Evolutionary conservation across 1,140 invertebrate genomes (phyloP), one percentile per base, ranked within the genome.

Genomic region (Chionoecetes opilio): DNA sequence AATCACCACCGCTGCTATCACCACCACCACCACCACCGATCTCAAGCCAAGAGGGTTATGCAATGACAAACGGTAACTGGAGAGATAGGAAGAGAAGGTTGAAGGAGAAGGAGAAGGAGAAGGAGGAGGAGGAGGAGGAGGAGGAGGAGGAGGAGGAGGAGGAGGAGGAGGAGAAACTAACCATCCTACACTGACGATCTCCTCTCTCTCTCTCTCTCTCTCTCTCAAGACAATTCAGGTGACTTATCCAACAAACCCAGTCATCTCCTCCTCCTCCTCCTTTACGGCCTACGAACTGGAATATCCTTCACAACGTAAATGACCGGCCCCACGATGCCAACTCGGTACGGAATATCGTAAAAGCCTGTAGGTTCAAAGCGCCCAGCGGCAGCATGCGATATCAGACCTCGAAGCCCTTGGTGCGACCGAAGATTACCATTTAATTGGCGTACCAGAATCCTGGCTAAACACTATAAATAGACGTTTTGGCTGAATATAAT

Each of bases 171-270:
- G 17, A 21, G 63, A n/a, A n/a, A 26, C 63, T 75, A n/a, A 75
- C 5, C n/a, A n/a, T 75, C 21, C 63, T 75, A 75, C 6, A n/a
- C 63, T 63, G 53, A 63, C 53, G 26, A 9, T n/a, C 21, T 75
- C 63, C 63, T 75, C 63, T 75, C 63, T 75, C 63, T 53, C 46
- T 53, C 46, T 53, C 63, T 75, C 63, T 75, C 63, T 75, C 63
- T 75, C 63, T 17, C n/a, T n/a, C 3, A 63, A 63, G 63, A n/a
- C 2, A 14, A 17, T 9, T 2, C 0, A 11, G 2, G 46, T n/a
- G 63, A 75, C 63, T 75, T 26, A 75, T 75, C 63, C 63, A 75
- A 75, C 63, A 75, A 75, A 75, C 63, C 21, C 6, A 53, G 46
- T n/a, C 63, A n/a, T n/a, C 11, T 75, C 63, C 63, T 75, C 63